These are phyloP conservation scores for roundworm (Caenorhabditis elegans) DNA, from an alignment of 1,140 invertebrate species.

Conservation along the genomic window WBcel235 BX284606.5:13107001-13107500, in stretches of 20 bases:
- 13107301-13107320: slow-evolving; percentile 51
- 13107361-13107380: slow-evolving; percentile 38
- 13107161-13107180: slow-evolving; percentile 39
- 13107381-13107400: slow-evolving; percentile 42
- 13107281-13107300: slow-evolving; percentile 27
- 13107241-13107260: slow-evolving; percentile 47
- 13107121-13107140: no score
- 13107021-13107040: background rate
- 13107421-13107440: background rate
- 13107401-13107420: slow-evolving; percentile 18
- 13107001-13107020: background rate
- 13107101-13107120: no score
- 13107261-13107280: slow-evolving; percentile 17
- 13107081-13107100: no score
- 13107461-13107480: slow-evolving; percentile 46
- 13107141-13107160: slow-evolving; percentile 33
- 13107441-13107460: background rate
- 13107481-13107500: slow-evolving; percentile 19
- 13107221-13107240: slow-evolving; percentile 50
- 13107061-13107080: no score
- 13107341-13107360: slow-evolving; percentile 27
- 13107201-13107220: slow-evolving; percentile 47
- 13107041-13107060: background rate
- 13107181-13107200: slow-evolving; percentile 43
- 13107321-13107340: slow-evolving; percentile 45